These are phyloP conservation scores for Callionymus lyra DNA, from an alignment of 2,113 vertebrate species.

Conservation along the genomic window DNA sequence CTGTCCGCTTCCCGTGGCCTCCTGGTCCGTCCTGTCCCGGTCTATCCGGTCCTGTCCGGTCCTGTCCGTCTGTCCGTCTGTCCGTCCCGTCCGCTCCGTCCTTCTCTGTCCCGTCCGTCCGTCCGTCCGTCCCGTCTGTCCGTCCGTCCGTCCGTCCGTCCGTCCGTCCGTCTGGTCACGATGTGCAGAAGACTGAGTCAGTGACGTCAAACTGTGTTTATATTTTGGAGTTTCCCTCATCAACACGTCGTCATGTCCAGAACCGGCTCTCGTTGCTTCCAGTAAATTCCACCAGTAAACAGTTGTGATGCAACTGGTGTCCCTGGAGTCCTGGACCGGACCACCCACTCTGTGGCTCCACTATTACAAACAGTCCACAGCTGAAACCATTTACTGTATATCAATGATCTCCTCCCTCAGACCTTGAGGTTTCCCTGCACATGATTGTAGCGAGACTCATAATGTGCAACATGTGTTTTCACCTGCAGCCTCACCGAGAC, in stretches of 20 bases:
- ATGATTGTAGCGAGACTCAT: conserved; percentile 13
- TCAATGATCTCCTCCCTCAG: conserved; percentile 25
- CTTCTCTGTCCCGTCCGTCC: too few relatives aligned
- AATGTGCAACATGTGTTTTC: conserved; percentile 19
- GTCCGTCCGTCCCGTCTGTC: too few relatives aligned
- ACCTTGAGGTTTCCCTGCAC: conserved; percentile 1
- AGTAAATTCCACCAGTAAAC: conserved; percentile 46
- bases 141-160: too few relatives aligned
- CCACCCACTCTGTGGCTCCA: conserved; percentile 56
- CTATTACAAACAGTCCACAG: conserved; percentile 56
- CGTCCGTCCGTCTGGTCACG: too few relatives aligned
- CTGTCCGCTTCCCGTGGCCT: too few relatives aligned
- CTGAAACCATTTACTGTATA: conserved; percentile 57
- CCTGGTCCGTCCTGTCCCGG: too few relatives aligned
- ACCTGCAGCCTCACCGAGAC: not conserved
- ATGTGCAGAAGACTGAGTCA: too few relatives aligned
- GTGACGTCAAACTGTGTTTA: conserved; percentile 38
- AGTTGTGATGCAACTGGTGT: conserved; percentile 40
- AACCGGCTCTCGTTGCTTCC: conserved; percentile 28
- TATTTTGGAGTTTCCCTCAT: conserved; percentile 30
- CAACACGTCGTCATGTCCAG: too few relatives aligned
- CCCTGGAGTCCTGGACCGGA: conserved; percentile 36
- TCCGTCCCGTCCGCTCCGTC: too few relatives aligned
- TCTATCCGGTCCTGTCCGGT: too few relatives aligned
- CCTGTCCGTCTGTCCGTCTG: too few relatives aligned